These are phyloP conservation scores for Scaptomyza hsui DNA, from an alignment of 1,140 invertebrate genomes.

Conservation along the genomic window DNA sequence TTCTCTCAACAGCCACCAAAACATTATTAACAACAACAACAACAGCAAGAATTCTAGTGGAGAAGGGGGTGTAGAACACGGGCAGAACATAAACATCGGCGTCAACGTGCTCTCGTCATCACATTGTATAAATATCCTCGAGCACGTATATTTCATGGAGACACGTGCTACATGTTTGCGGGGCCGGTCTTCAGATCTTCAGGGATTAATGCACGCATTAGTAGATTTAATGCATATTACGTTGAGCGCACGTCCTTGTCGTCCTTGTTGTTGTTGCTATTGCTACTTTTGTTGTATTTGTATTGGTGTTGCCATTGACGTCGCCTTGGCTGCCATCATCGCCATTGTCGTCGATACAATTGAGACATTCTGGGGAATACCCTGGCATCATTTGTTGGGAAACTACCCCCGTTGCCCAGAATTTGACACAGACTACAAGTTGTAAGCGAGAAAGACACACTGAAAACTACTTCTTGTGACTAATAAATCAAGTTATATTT, in stretches of 20 bases:
- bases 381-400: constrained; percentile 52
- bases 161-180: constrained; percentile 74
- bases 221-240: constrained; percentile 83
- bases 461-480: not conserved
- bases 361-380: constrained; percentile 81
- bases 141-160: constrained; percentile 78
- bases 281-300: no score
- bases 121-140: constrained; percentile 83
- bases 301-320: constrained; percentile 24
- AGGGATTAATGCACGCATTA: constrained; percentile 84
- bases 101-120: constrained; percentile 69
- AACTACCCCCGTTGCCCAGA: not conserved
- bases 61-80: not conserved
- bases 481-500: no score
- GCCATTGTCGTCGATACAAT: constrained; percentile 51
- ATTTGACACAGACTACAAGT: not conserved
- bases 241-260: constrained; percentile 36
- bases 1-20: constrained; percentile 29
- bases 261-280: constrained; percentile 13
- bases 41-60: constrained; percentile 5
- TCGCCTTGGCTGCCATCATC: constrained; percentile 57
- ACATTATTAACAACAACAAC: constrained; percentile 74
- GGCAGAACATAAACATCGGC: constrained; percentile 16
- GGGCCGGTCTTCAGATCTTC: constrained; percentile 57
- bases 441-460: not conserved